phyloP scores from a whole-genome alignment of 2,113 vertebrate species.

The Crocuta crocuta region DNA sequence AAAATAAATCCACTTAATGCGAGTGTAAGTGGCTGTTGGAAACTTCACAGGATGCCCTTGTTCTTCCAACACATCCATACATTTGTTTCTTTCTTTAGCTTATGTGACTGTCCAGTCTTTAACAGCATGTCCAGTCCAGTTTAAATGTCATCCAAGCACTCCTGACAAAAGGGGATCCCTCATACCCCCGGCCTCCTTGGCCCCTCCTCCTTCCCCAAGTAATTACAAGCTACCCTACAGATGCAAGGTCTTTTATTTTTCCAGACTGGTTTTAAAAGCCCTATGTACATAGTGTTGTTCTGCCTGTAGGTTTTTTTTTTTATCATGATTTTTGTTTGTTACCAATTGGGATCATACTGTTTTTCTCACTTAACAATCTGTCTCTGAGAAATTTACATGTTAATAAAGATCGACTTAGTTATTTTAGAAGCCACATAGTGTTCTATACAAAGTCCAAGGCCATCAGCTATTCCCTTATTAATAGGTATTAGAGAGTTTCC shows the following conservation, averaged over 20 bases:
- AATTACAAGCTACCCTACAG: neutral
- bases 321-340: neutral
- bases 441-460: neutral
- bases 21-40: neutral
- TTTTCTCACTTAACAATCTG: neutral
- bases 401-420: neutral
- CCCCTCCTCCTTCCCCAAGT: neutral
- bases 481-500: neutral
- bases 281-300: neutral
- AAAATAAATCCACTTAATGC: neutral
- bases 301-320: neutral
- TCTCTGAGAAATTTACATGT: neutral
- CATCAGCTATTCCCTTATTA: neutral
- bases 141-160: neutral
- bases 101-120: neutral
- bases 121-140: neutral
- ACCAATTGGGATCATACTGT: neutral
- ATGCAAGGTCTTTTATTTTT: neutral
- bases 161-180: neutral
- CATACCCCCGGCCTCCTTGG: no score
- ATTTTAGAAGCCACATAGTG: neutral
- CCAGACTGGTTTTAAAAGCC: neutral
- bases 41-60: neutral
- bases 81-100: neutral
- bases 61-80: fast-evolving